These are phyloP conservation scores for Drosophila albomicans DNA, from an alignment of 1,140 invertebrate species.

Conservation along the genomic window DNA sequence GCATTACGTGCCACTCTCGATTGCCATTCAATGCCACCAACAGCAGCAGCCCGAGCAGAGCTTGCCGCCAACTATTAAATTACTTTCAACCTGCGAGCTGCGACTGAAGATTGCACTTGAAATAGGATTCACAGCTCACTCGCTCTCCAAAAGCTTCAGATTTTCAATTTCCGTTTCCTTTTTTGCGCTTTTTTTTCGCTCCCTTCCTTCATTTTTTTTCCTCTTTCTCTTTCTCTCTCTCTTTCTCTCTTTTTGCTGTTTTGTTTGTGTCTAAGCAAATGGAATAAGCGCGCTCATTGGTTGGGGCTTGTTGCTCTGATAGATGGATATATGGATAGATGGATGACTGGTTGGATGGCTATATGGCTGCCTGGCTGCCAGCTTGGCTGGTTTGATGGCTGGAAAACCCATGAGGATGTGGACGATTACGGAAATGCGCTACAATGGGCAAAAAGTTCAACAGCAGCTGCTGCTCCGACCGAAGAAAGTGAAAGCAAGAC, in stretches of 20 bases:
- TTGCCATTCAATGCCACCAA: conserved; percentile 76
- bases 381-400: conserved; percentile 10
- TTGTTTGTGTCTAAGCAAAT: conserved; percentile 82
- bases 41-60: conserved; percentile 46
- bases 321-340: conserved; percentile 54
- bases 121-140: conserved; percentile 83
- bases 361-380: conserved; percentile 18
- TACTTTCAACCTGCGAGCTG: conserved; percentile 68
- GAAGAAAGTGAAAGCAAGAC: conserved; percentile 23
- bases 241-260: conserved; percentile 5
- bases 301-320: conserved; percentile 65
- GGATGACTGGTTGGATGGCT: conserved; percentile 25
- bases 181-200: conserved; percentile 38
- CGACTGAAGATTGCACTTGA: conserved; percentile 82
- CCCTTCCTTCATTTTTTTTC: conserved; percentile 12
- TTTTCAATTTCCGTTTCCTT: conserved; percentile 82
- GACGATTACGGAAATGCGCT: conserved; percentile 48
- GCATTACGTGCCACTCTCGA: conserved; percentile 82
- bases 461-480: background rate
- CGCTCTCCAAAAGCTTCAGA: conserved; percentile 79
- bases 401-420: conserved; percentile 32
- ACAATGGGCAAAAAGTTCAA: conserved; percentile 17
- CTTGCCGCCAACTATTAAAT: conserved; percentile 79
- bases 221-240: conserved; percentile 1
- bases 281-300: conserved; percentile 81